Percentiles rank a stretch among this genome's conserved stretches.
These are phyloP conservation scores for Cranoglanis bouderius DNA, from an alignment of 2,113 vertebrate species.

Conservation along the genomic window DNA sequence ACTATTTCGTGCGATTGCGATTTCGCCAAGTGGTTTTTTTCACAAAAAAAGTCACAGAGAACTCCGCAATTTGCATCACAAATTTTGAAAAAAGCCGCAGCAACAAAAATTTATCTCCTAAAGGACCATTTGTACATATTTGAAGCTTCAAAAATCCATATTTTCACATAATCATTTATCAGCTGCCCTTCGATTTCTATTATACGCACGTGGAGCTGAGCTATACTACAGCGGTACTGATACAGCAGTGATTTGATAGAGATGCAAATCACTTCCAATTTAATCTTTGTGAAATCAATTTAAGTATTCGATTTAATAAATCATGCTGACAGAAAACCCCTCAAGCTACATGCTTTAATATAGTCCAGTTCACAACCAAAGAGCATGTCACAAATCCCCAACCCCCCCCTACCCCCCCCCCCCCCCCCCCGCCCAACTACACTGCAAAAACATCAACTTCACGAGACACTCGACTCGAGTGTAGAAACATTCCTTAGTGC, in stretches of 20 bases:
- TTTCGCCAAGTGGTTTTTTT: too few species aligned
- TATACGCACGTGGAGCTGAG: background rate
- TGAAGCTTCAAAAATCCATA: background rate
- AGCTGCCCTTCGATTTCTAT: background rate
- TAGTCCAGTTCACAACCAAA: background rate
- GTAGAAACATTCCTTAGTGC: background rate
- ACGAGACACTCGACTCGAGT: background rate
- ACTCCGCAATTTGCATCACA: too few species aligned
- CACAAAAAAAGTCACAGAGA: too few species aligned
- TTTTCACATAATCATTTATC: background rate
- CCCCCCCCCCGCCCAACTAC: too few species aligned
- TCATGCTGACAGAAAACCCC: conserved; percentile 17
- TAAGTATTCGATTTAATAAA: conserved; percentile 15
- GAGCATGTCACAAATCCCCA: too few species aligned
- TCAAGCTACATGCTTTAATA: background rate
- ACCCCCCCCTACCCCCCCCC: too few species aligned
- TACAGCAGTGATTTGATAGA: conserved; percentile 14
- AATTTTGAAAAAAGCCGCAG: too few species aligned
- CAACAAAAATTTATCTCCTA: too few species aligned
- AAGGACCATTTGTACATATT: background rate
- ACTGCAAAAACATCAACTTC: too few species aligned
- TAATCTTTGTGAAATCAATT: background rate
- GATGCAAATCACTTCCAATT: conserved; percentile 11
- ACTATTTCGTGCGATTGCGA: too few species aligned
- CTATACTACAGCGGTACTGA: background rate